These are phyloP conservation scores for Mesoclemmys tuberculata DNA, from an alignment of 2,113 vertebrate species.

Conservation along the genomic window DNA sequence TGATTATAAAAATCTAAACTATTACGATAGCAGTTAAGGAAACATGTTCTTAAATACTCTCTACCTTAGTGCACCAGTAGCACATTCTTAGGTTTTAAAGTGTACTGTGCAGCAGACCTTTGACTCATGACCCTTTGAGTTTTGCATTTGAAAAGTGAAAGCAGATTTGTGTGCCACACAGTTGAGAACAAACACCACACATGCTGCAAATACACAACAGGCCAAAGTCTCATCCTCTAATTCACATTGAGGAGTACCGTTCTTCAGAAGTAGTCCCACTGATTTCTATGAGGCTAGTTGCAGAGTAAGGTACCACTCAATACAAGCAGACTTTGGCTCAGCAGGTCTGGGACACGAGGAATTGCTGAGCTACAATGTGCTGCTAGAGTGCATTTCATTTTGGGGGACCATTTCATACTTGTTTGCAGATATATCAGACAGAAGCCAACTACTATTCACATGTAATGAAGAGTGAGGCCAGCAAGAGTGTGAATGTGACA, in stretches of 20 bases:
- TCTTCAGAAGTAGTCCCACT: not conserved
- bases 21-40: not conserved
- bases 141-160: not conserved
- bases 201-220: no score
- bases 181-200: no score
- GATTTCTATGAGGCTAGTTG: not conserved
- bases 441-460: not conserved
- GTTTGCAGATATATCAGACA: not conserved
- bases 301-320: not conserved
- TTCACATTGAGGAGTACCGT: not conserved
- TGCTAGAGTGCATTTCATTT: not conserved
- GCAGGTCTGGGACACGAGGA: not conserved
- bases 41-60: not conserved
- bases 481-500: not conserved
- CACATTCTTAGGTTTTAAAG: not conserved
- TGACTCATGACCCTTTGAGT: accelerated
- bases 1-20: not conserved
- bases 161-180: not conserved
- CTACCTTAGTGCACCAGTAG: not conserved
- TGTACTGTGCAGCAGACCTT: not conserved
- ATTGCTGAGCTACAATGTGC: not conserved
- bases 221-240: not conserved
- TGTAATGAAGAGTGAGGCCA: not conserved
- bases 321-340: not conserved
- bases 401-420: not conserved